These are phyloP conservation scores for Papilio xuthus DNA, from an alignment of 1,140 invertebrate species.

Conservation along the genomic window DNA sequence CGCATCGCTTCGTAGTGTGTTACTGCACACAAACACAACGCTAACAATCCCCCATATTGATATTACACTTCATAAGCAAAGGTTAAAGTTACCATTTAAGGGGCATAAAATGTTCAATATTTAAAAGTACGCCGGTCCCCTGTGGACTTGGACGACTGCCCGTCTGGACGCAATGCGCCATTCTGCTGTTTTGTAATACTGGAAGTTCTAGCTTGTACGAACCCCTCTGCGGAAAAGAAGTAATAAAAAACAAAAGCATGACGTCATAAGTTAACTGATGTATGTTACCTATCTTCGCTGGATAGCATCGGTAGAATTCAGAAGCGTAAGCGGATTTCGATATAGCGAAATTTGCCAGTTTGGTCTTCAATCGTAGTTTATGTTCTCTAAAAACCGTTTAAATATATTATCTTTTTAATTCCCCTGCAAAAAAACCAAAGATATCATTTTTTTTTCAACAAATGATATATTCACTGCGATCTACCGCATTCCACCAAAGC, in stretches of 20 bases:
- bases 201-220: not conserved
- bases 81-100: conserved; percentile 5
- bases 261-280: not conserved
- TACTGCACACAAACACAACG: too few relatives aligned
- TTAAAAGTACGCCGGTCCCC: not conserved
- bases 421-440: too few relatives aligned
- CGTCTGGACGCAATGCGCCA: conserved; percentile 34
- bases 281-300: not conserved
- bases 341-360: too few relatives aligned
- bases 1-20: too few relatives aligned
- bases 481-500: not conserved
- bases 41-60: not conserved
- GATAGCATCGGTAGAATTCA: not conserved
- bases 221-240: not conserved
- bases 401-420: not conserved
- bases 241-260: conserved; percentile 4
- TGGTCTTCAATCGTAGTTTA: too few relatives aligned
- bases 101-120: not conserved
- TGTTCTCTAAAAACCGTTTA: not conserved
- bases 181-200: not conserved
- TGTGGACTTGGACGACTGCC: conserved; percentile 12
- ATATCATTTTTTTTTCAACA: too few relatives aligned
- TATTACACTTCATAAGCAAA: not conserved
- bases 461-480: not conserved
- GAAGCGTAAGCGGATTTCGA: not conserved